These are phyloP conservation scores for Phyllopteryx taeniolatus DNA, from an alignment of 2,113 vertebrate species.

Conservation along the genomic window DNA sequence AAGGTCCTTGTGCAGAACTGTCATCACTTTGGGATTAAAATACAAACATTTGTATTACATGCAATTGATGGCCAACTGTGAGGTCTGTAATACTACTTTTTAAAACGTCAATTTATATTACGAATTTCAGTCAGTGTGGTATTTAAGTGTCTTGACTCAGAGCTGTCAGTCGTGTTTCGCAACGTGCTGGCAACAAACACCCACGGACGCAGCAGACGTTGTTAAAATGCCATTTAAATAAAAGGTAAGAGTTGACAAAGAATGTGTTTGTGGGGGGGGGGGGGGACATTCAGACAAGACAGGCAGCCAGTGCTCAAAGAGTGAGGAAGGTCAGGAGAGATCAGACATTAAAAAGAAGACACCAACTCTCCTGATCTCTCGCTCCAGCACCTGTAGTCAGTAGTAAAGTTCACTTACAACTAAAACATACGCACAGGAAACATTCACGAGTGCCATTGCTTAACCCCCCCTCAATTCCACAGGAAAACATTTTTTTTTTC, in stretches of 20 bases:
- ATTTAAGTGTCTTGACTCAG: not conserved
- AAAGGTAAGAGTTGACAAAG: constrained; percentile 33
- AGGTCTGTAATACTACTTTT: not conserved
- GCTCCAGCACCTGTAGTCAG: constrained; percentile 66
- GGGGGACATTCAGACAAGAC: constrained; percentile 39
- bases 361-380: constrained; percentile 2
- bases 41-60: too few species aligned
- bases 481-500: not conserved
- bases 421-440: constrained; percentile 27
- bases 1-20: not conserved
- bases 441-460: constrained; percentile 31
- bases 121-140: too few species aligned
- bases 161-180: not conserved
- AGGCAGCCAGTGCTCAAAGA: constrained; percentile 42
- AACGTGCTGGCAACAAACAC: constrained; percentile 7
- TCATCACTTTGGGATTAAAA: not conserved
- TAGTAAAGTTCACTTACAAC: constrained; percentile 66
- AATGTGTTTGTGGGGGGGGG: not conserved
- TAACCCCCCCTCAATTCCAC: constrained; percentile 15
- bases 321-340: constrained; percentile 8
- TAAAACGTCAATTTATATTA: not conserved
- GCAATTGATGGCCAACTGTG: not conserved
- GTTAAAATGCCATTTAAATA: constrained; percentile 49
- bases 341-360: not conserved
- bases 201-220: constrained; percentile 27